phyloP scores from a whole-genome alignment of 1,140 invertebrate genomes.

The Drosophila sechellia region DNA sequence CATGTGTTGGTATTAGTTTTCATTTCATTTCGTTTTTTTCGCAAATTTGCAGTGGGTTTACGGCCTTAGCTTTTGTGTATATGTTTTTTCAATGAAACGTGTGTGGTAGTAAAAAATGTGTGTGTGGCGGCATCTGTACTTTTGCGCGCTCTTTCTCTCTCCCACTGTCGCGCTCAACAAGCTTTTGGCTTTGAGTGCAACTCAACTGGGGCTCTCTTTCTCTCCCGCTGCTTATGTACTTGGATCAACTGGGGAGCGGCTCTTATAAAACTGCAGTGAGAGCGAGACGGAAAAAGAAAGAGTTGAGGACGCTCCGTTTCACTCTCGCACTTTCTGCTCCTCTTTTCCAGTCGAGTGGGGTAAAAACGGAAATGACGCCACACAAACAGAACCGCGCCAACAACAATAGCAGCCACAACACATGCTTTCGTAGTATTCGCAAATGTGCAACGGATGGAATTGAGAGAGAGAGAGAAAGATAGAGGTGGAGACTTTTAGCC shows the following conservation, averaged over 20 bases:
- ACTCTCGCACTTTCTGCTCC: conserved; percentile 15
- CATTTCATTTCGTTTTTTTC: conserved; percentile 56
- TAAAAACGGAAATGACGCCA: conserved; percentile 79
- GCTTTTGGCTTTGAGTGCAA: conserved; percentile 81
- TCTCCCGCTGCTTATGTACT: conserved; percentile 45
- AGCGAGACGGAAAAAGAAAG: conserved; percentile 19
- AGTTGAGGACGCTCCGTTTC: conserved; percentile 26
- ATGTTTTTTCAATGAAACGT: conserved; percentile 75
- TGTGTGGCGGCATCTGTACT: conserved; percentile 80
- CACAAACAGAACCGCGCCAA: conserved; percentile 32
- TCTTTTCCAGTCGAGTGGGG: conserved; percentile 60
- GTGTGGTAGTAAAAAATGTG: conserved; percentile 69
- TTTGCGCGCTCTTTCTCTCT: conserved; percentile 46
- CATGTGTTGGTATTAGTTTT: conserved; percentile 34
- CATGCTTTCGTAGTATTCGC: conserved; percentile 33
- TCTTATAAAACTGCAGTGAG: conserved; percentile 37
- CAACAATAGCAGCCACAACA: conserved; percentile 18
- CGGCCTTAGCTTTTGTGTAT: conserved; percentile 59
- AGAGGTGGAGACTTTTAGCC: conserved; percentile 64
- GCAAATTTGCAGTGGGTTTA: conserved; percentile 35
- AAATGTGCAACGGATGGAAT: conserved; percentile 62
- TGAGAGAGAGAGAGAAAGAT: not conserved
- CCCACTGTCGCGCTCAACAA: conserved; percentile 57
- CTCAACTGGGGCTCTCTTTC: conserved; percentile 26
- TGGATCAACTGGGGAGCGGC: conserved; percentile 38